Base-by-base conservation (phyloP, 2,797 vertebrate genomes). In the Salmo trutta region DNA sequence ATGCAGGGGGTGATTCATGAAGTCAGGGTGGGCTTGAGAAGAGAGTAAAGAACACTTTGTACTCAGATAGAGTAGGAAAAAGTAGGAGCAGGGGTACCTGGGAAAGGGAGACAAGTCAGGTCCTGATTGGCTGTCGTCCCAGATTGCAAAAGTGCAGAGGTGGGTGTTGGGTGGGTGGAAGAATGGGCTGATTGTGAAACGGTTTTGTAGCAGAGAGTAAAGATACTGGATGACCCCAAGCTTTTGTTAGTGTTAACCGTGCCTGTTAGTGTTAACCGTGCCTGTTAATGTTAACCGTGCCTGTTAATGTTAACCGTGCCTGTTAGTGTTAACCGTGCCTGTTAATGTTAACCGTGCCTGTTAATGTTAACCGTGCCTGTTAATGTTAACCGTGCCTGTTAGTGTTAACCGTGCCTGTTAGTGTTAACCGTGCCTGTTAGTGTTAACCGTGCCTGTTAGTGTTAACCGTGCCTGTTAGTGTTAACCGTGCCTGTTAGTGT, bases 61-160 rank as follows among this genome's bases (percentile, higher is more conserved):
- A 59, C 69, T 72, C 76, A 66, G 77, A 81, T 36, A 79, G 71
- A 83, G 41, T 80, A 79, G 75, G 36, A 47, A 79, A 53, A 75
- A 66, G 27, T 27, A 17, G 78, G 52, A 84, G 73, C 75, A 68
- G 33, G 71, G 82, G 47, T 79, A 80, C 73, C 85, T 79, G 74
- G 81, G 84, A 89, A 83, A 82, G 77, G 54, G 62, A 75, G 82
- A 79, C 74, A 53, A 47, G 65, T 84, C 80, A 64, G 17, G 1
- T 85, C 66, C 89, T 92, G 92, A 94, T 91, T 93, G 91, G 92
- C 83, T 79, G 78, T 31, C 29, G 36, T 19, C 54, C 19, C 17
- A 79, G 53, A 82, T 92, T 90, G 89, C 81, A 88, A 88, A 91
- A 93, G 75, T 85, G 79, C 74, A 72, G 76, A 78, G 80, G 70